Base-by-base conservation (phyloP, 2,888 invertebrate genomes). In the Notodonta ziczac region DNA sequence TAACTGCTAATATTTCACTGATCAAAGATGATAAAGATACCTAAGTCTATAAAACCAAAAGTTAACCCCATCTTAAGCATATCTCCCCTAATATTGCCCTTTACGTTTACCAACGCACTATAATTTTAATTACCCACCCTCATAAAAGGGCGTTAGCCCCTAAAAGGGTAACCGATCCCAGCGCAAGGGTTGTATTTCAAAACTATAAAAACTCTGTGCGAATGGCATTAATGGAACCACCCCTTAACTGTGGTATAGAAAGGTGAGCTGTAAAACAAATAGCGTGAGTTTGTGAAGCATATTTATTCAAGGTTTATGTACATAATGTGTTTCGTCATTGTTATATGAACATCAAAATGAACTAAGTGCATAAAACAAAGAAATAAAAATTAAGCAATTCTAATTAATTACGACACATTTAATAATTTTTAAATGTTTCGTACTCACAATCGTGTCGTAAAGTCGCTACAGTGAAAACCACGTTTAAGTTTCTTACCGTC, bases 241-340 rank as follows among this genome's bases (percentile, higher is more conserved):
- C 67, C 73, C 61, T 71, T 66, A 67, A 66, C 69, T 72, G 74
- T 80, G 69, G 73, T 70, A 73, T 78, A 74, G 77, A 80, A 68
- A 83, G 86, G 87, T 87, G 84, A 85, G 82, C 80, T 83, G 78
- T 78, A 74, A 86, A 86, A 85, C 83, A 87, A 89, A 88, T 81
- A 83, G 80, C 81, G 84, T 83, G 84, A 81, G 77, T 84, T 81
- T 78, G 73, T 77, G 65, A 85, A 87, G 87, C 85, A 74, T 81
- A 74, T 91, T 90, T 90, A 90, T 89, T 87, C 67, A 82, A 79
- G 63, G 70, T 69, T 69, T 80, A 79, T 83, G 81, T 83, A 83
- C 82, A 87, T 76, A 83, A 76, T 74, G 77, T 78, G 77, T 74
- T 80, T 82, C 24, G 78, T 76, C 82, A 76, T 81, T 77, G 72